These are phyloP conservation scores for Ceratoteleas bidentatus DNA, from an alignment of 1,140 invertebrate species.

Conservation along the genomic window DNA sequence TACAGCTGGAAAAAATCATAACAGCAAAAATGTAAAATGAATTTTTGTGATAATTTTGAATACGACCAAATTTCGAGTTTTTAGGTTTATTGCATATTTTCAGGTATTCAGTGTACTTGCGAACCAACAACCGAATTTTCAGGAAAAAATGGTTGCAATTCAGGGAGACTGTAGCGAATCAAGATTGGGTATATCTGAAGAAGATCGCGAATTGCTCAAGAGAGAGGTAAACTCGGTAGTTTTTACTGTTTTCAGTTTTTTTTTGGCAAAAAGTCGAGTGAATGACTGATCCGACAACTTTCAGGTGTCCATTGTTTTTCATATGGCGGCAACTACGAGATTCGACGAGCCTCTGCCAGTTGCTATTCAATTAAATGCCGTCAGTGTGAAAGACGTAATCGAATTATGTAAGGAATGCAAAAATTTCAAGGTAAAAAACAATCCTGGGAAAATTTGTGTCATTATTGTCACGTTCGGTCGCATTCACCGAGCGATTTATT, in stretches of 20 bases:
- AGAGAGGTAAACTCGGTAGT: conserved; percentile 81
- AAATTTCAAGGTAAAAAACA: conserved; percentile 76
- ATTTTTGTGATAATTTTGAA: too few relatives aligned
- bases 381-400: conserved; percentile 83
- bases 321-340: conserved; percentile 85
- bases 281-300: too few relatives aligned
- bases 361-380: conserved; percentile 85
- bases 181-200: conserved; percentile 85
- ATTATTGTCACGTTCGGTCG: too few relatives aligned
- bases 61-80: too few relatives aligned
- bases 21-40: too few relatives aligned
- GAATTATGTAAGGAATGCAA: conserved; percentile 79
- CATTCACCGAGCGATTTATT: background rate
- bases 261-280: background rate
- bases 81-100: too few relatives aligned
- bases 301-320: conserved; percentile 83
- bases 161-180: conserved; percentile 86
- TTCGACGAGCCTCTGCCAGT: conserved; percentile 85
- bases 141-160: conserved; percentile 84
- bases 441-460: too few relatives aligned
- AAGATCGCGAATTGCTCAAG: conserved; percentile 83
- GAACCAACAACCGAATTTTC: conserved; percentile 79
- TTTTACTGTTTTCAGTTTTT: background rate
- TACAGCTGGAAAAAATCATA: too few relatives aligned
- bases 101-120: conserved; percentile 84